These are phyloP conservation scores for Pygocentrus nattereri DNA, from an alignment of 2,797 vertebrate genomes.

Conservation along the genomic window DNA sequence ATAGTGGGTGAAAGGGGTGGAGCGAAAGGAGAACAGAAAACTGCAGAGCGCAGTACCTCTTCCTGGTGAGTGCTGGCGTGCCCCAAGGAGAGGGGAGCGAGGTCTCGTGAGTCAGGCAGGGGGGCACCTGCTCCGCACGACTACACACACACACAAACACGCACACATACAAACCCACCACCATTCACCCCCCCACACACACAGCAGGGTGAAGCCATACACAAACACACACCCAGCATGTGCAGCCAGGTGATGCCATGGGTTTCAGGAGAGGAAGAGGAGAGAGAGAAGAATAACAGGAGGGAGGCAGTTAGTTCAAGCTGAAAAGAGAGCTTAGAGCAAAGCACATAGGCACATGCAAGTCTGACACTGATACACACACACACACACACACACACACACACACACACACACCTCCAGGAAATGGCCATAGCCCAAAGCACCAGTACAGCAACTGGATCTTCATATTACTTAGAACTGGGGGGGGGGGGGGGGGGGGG, in stretches of 20 bases:
- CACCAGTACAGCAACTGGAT: constrained; percentile 24
- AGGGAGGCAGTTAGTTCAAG: constrained; percentile 75
- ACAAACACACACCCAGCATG: constrained; percentile 61
- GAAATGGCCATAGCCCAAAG: constrained; percentile 33
- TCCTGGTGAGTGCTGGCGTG: constrained; percentile 95
- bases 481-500: too few relatives aligned
- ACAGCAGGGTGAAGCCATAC: constrained; percentile 51
- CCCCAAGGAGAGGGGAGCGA: constrained; percentile 99
- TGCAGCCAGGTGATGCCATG: constrained; percentile 71
- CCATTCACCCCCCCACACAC: constrained; percentile 22
- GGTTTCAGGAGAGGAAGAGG: constrained; percentile 71
- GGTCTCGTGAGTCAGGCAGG: constrained; percentile 98
- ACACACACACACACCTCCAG: background rate
- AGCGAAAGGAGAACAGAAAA: constrained; percentile 51
- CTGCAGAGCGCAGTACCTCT: constrained; percentile 89
- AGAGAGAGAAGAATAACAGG: constrained; percentile 48
- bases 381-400: background rate
- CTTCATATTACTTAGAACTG: constrained; percentile 21
- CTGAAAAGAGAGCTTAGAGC: constrained; percentile 51
- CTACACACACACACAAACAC: constrained; percentile 77
- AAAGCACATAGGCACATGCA: constrained; percentile 54
- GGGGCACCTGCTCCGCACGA: constrained; percentile 97
- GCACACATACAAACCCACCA: constrained; percentile 31
- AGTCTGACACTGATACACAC: constrained; percentile 37
- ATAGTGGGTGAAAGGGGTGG: constrained; percentile 35